Evolutionary conservation across 2,888 invertebrate genomes (phyloP), one percentile per base, ranked within the genome.

Genomic region (Pharmacophagus antenor): DNA sequence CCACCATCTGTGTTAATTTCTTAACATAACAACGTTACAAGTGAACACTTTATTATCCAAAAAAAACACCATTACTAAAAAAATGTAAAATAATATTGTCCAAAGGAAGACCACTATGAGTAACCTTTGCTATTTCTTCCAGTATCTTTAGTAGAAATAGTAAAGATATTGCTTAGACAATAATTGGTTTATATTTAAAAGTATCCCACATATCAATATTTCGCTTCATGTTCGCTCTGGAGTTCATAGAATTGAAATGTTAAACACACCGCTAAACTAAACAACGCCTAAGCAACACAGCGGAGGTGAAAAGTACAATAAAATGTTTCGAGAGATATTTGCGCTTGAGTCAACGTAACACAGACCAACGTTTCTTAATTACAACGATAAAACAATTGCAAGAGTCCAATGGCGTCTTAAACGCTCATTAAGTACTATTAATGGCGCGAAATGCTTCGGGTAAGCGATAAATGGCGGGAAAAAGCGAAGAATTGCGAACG

Each of bases 331-430:
- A 71, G 70, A 70, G 68, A 68, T 80, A 74, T 84, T 82, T 77
- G 73, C 79, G 70, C 69, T 65, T 27, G 63, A 71, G 78, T 76
- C 71, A 71, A 76, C 69, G 70, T 68, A 72, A 73, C 76, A 82
- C 82, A 83, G 78, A 84, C 82, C 78, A 76, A 74, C 62, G 70
- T 62, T 74, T 71, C 80, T 85, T 88, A 88, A 89, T 88, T 87
- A 77, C 84, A 70, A 72, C 85, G 72, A 88, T 89, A 88, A 89
- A 89, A 85, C 87, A 88, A 85, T 85, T 76, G 77, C 67, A 70
- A 74, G 75, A 67, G 69, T 74, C 77, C 74, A 74, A 76, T 76
- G 69, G 72, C 82, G 80, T 81, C 84, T 82, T 83, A 81, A 85
- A 79, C 78, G 77, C 77, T 86, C 88, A 87, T 87, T 88, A 86